Evolutionary conservation across 2,888 invertebrate genomes (phyloP).

Genomic region (Thera obeliscata): DNA sequence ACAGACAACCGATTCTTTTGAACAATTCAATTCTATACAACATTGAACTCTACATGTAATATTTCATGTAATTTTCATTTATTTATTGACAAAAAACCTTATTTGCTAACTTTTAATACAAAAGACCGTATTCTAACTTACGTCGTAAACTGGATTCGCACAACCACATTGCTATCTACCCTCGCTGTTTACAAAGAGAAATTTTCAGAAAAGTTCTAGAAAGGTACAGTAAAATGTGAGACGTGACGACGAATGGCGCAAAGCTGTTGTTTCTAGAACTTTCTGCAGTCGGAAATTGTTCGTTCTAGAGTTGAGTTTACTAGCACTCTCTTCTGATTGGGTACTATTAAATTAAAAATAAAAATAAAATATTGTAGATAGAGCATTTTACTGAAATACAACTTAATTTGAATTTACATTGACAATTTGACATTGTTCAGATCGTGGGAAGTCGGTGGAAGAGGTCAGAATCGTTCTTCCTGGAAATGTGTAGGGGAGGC

Average conservation of each 20-base stretch:
- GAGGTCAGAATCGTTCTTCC: too few relatives aligned
- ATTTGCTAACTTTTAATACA: not conserved
- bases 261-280: slow-evolving; percentile 44
- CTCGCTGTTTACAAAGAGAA: slow-evolving; percentile 47
- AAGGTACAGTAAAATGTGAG: slow-evolving; percentile 56
- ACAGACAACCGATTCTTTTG: too few relatives aligned
- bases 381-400: too few relatives aligned
- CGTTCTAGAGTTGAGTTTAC: slow-evolving; percentile 45
- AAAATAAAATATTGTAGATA: not conserved
- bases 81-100: not conserved
- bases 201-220: slow-evolving; percentile 50
- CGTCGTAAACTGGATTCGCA: slow-evolving; percentile 21
- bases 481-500: too few relatives aligned
- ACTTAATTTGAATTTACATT: too few relatives aligned
- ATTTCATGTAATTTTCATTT: too few relatives aligned
- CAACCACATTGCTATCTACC: slow-evolving; percentile 27
- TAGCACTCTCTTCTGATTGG: slow-evolving; percentile 9
- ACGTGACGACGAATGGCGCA: slow-evolving; percentile 48
- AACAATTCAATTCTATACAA: too few relatives aligned
- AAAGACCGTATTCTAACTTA: slow-evolving; percentile 17
- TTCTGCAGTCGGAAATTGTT: slow-evolving; percentile 52
- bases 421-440: too few relatives aligned
- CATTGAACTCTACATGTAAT: too few relatives aligned
- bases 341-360: not conserved
- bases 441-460: too few relatives aligned